These are phyloP conservation scores for Brachyopa scutellaris DNA, from an alignment of 2,888 invertebrate species.

Conservation along the genomic window DNA sequence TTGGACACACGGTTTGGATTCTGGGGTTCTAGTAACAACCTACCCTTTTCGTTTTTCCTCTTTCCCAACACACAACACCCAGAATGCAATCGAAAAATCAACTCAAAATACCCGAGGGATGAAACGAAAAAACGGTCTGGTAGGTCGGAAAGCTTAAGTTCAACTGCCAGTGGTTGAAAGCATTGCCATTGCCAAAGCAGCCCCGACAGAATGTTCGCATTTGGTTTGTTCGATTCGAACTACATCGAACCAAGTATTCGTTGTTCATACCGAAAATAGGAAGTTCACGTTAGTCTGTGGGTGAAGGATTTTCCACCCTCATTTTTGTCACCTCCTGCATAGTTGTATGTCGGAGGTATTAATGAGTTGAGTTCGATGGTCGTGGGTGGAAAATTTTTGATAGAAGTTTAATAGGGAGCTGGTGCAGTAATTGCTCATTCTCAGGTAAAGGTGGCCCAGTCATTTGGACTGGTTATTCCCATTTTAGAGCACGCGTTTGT, in stretches of 20 bases:
- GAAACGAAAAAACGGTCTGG: conserved; percentile 58
- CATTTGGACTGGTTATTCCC: conserved; percentile 26
- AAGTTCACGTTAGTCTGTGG: no score
- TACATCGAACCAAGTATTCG: conserved; percentile 30
- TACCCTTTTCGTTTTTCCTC: conserved; percentile 15
- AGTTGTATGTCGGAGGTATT: not conserved
- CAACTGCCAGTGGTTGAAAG: conserved; percentile 70
- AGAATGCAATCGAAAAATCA: conserved; percentile 39
- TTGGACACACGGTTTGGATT: conserved; percentile 8
- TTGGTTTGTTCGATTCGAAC: conserved; percentile 61
- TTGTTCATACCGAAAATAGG: conserved; percentile 25
- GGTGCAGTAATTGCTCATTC: conserved; percentile 1
- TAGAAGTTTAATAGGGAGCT: not conserved
- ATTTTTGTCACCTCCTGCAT: not conserved
- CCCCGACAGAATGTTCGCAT: conserved; percentile 13
- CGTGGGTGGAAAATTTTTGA: not conserved
- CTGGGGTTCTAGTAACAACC: not conserved
- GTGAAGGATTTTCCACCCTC: not conserved
- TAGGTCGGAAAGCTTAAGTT: conserved; percentile 67
- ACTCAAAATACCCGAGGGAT: conserved; percentile 54
- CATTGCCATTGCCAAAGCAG: conserved; percentile 44
- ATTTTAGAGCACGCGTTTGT: conserved; percentile 5
- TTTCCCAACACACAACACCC: conserved; percentile 13
- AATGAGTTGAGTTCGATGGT: not conserved
- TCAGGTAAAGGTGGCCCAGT: no score